Percentiles rank a stretch among this genome's conserved stretches.
Conservation (phyloP, 2,888 invertebrate species). For the Alsophila aescularia region DNA sequence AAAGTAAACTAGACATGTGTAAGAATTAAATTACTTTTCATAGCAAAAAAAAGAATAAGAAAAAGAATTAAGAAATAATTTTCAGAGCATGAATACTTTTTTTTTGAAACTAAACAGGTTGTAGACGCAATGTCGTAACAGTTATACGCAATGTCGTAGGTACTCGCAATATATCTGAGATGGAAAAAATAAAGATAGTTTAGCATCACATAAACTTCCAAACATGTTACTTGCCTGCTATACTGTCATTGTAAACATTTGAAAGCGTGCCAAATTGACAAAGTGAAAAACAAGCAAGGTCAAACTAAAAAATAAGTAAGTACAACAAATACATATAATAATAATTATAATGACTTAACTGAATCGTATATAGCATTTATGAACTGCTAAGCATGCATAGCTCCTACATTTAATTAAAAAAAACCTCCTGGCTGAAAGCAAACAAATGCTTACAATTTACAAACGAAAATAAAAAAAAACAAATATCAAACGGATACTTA, state of each 20-base stretch:
- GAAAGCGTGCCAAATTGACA: slow-evolving; percentile 80
- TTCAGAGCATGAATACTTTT: background rate
- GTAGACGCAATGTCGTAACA: too few relatives aligned
- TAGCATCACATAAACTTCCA: slow-evolving; percentile 71
- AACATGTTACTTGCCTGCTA: slow-evolving; percentile 47
- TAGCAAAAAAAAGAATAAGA: too few relatives aligned
- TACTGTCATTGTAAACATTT: slow-evolving; percentile 80
- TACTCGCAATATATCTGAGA: background rate
- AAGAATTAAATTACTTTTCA: too few relatives aligned
- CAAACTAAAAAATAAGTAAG: slow-evolving; percentile 79
- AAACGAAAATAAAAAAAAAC: slow-evolving; percentile 59
- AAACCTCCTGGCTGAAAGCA: slow-evolving; percentile 77
- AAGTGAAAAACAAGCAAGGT: slow-evolving; percentile 67
- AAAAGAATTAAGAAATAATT: too few relatives aligned
- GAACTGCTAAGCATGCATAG: slow-evolving; percentile 85
- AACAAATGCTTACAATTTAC: slow-evolving; percentile 85
- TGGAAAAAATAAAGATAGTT: background rate
- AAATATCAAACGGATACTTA: slow-evolving; percentile 51
- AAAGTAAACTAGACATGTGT: too few relatives aligned
- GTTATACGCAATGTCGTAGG: too few relatives aligned
- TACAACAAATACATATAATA: slow-evolving; percentile 80
- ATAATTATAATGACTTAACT: slow-evolving; percentile 56
- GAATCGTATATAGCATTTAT: slow-evolving; percentile 76
- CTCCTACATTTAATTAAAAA: slow-evolving; percentile 60
- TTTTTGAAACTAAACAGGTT: too few relatives aligned